Percentiles rank a stretch among this genome's conserved stretches.
These are phyloP conservation scores for Drosophila maculinotata DNA, from an alignment of 2,888 invertebrate genomes.

Conservation along the genomic window DNA sequence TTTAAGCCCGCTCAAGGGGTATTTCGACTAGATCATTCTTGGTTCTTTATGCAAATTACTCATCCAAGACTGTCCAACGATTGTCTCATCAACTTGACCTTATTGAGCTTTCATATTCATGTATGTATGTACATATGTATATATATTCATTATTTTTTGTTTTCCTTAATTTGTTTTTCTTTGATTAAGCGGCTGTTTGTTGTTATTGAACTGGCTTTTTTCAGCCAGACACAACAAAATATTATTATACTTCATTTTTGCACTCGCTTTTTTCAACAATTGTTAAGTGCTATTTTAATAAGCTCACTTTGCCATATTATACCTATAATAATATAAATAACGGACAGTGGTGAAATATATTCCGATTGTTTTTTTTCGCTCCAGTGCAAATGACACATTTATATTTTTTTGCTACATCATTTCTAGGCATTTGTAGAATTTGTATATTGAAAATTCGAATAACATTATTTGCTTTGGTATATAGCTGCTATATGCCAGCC, in stretches of 20 bases:
- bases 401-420: conserved; percentile 21
- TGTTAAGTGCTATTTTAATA: conserved; percentile 31
- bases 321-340: conserved; percentile 3
- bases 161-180: conserved; percentile 37
- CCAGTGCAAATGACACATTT: conserved; percentile 44
- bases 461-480: neutral
- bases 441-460: conserved; percentile 6
- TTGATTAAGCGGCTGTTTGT: conserved; percentile 33
- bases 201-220: conserved; percentile 35
- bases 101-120: conserved; percentile 13
- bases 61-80: conserved; percentile 16
- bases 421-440: conserved; percentile 24
- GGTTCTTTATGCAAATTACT: neutral
- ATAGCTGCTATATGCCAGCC: conserved; percentile 1
- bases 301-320: neutral
- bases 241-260: conserved; percentile 5
- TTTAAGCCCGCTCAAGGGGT: too few species aligned
- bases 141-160: too few species aligned
- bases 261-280: conserved; percentile 6
- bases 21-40: too few species aligned
- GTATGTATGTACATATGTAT: conserved; percentile 1
- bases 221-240: conserved; percentile 29
- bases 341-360: conserved; percentile 18
- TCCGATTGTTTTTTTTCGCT: conserved; percentile 14
- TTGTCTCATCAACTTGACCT: conserved; percentile 38